Percentiles rank a stretch among this genome's conserved stretches.
phyloP scores from a whole-genome alignment of 1,140 invertebrate genomes.

The Lutraria rhynchaena region DNA sequence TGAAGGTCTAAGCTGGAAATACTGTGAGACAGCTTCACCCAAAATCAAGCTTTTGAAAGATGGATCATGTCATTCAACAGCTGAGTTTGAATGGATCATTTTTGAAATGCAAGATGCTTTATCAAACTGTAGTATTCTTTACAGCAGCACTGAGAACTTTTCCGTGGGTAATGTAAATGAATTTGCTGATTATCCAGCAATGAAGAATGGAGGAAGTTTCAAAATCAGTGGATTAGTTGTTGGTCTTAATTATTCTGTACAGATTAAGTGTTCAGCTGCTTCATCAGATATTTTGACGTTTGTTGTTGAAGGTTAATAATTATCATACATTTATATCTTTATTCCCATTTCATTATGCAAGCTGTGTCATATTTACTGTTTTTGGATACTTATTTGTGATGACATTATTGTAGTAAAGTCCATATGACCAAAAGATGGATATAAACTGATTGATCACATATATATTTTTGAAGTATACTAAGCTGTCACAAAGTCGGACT shows the following conservation, averaged over 20 bases:
- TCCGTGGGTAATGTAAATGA: not conserved
- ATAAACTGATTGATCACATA: too few relatives aligned
- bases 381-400: too few relatives aligned
- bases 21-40: slow-evolving; percentile 1
- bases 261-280: slow-evolving; percentile 11
- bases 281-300: slow-evolving; percentile 6
- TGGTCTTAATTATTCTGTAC: slow-evolving; percentile 19
- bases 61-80: not conserved
- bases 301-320: slow-evolving; percentile 17
- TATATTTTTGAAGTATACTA: too few relatives aligned
- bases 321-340: too few relatives aligned
- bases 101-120: not conserved
- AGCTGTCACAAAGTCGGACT: too few relatives aligned
- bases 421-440: too few relatives aligned
- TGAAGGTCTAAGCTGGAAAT: slow-evolving; percentile 2
- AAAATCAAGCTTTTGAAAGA: slow-evolving; percentile 11
- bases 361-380: too few relatives aligned
- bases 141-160: not conserved
- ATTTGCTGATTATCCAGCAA: not conserved
- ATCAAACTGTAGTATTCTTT: slow-evolving; percentile 5
- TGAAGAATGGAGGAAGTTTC: slow-evolving; percentile 12
- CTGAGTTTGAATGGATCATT: slow-evolving; percentile 42
- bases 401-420: too few relatives aligned
- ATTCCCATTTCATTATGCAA: too few relatives aligned
- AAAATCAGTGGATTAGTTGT: not conserved